Conservation (phyloP, 2,113 vertebrate genomes). For the Salvelinus sp. region DNA sequence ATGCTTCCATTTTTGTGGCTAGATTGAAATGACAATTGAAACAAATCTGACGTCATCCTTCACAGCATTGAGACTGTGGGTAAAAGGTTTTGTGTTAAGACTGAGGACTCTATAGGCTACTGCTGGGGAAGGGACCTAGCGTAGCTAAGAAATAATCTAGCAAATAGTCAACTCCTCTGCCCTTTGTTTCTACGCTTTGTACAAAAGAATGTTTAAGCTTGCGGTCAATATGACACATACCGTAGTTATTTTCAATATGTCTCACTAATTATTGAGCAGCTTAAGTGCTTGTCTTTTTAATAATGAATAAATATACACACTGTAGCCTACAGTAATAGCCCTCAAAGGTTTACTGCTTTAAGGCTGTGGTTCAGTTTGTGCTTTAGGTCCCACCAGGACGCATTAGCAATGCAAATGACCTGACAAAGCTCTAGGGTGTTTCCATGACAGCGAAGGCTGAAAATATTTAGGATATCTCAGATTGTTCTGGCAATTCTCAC, state of each 20-base stretch:
- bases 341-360: conserved; percentile 23
- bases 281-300: conserved; percentile 51
- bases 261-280: conserved; percentile 43
- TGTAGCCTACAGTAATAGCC: conserved; percentile 32
- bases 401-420: conserved; percentile 35
- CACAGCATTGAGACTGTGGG: neutral
- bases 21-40: neutral
- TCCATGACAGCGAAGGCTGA: no score
- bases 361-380: conserved; percentile 23
- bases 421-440: neutral
- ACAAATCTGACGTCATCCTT: conserved; percentile 29
- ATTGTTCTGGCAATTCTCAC: no score
- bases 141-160: conserved; percentile 32
- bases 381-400: conserved; percentile 20
- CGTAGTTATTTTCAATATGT: conserved; percentile 34
- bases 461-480: no score
- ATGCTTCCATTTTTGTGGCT: neutral
- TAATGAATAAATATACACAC: conserved; percentile 47
- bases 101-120: neutral
- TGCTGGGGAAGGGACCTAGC: neutral
- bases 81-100: neutral
- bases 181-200: neutral
- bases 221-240: conserved; percentile 8
- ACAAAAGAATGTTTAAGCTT: conserved; percentile 28
- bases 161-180: conserved; percentile 30